A percentile compares a stretch with the other conserved stretches of the same genome.
Conservation (phyloP, 2,888 invertebrate species). For the Hyppa rectilinea region DNA sequence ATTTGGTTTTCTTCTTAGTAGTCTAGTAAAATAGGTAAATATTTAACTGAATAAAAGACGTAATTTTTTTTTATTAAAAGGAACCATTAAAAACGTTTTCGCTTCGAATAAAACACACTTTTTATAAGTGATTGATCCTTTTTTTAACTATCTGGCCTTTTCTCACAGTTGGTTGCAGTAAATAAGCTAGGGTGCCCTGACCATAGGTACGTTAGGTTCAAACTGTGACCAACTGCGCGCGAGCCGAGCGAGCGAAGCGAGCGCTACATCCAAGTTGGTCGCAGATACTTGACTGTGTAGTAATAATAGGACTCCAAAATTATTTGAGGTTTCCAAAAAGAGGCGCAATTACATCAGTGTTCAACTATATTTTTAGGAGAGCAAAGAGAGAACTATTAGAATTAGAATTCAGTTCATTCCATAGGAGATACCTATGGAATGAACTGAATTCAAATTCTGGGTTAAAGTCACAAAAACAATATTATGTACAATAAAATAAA, state of each 20-base stretch:
- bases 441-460: too few relatives aligned
- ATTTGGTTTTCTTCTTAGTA: slow-evolving; percentile 1
- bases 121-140: background rate
- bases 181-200: background rate
- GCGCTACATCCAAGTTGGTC: background rate
- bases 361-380: background rate
- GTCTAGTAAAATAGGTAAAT: background rate
- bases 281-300: background rate
- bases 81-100: background rate
- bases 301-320: background rate
- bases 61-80: too few relatives aligned
- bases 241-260: background rate
- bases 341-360: too few relatives aligned
- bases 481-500: background rate
- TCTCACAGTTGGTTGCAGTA: background rate
- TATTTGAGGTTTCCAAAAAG: background rate
- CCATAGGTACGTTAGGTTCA: background rate
- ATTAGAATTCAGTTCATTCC: background rate
- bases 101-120: background rate
- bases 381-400: background rate
- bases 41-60: too few relatives aligned
- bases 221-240: background rate
- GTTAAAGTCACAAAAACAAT: slow-evolving; percentile 6
- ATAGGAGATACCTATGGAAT: background rate
- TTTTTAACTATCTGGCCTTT: background rate